Base-by-base conservation (phyloP, 2,113 vertebrate genomes). In the Microtus montanus region DNA sequence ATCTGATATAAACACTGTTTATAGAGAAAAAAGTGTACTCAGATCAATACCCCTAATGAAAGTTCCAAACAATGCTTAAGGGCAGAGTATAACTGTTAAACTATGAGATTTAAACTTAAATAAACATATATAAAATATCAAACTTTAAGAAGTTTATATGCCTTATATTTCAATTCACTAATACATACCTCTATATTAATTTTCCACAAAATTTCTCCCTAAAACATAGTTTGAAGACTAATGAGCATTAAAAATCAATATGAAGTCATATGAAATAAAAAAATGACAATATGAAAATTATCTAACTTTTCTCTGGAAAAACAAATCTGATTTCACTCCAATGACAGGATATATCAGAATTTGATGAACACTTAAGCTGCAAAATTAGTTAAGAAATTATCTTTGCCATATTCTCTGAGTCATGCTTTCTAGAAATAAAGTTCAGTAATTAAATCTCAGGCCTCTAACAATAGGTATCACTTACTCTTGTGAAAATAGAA, bases 331-430 rank as follows among this genome's bases (percentile, higher is more conserved):
- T n/a, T 64, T 66, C 11, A 1, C 2, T 2, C 7, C 8, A 26
- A 54, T 85, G 58, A 66, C 66, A 95, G 9, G 7, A 35, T 78
- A 1, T 80, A 61, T 91, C 44, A 73, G 44, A 52, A 61, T 14
- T 93, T 89, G 85, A 33, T 93, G 15, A 93, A 87, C 79, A 6
- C 28, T 92, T 92, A 79, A 91, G 68, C 9, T 71, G 12, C 17
- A 95, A 38, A 66, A n/a, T 70, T 92, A 66, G 41, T 74, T 49
- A 70, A 89, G 33, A 75, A 89, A 84, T 68, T 52, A 54, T n/a
- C 41, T 86, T 2, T 91, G 30, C 88, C 30, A 88, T 90, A 71
- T 94, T 74, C 24, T 90, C 47, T 96, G 64, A 95, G 70, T 90
- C 41, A 64, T 54, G 19, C 1, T 49, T 86, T 96, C 79, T 22